These are phyloP conservation scores for Saturnia pavonia DNA, from an alignment of 2,888 invertebrate species.

Conservation along the genomic window DNA sequence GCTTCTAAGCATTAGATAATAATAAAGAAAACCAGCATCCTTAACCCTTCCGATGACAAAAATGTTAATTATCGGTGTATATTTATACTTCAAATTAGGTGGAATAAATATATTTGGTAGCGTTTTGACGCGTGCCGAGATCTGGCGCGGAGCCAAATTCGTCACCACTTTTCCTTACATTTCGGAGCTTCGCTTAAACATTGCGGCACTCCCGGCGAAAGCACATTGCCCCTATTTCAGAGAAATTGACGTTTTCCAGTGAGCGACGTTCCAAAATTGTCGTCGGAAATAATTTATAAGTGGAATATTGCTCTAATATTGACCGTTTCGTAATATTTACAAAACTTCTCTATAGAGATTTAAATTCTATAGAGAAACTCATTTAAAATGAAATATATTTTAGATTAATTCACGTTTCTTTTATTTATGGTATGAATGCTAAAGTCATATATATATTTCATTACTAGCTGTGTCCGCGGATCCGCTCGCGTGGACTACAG, in stretches of 20 bases:
- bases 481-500: no score
- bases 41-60: conserved; percentile 70
- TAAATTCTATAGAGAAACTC: not conserved
- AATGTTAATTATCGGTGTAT: conserved; percentile 68
- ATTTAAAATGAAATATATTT: not conserved
- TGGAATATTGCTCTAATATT: conserved; percentile 54
- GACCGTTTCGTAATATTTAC: conserved; percentile 15
- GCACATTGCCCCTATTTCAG: conserved; percentile 72
- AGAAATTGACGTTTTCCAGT: conserved; percentile 70
- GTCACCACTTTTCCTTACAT: conserved; percentile 61
- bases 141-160: conserved; percentile 65
- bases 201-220: conserved; percentile 51
- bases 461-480: not conserved
- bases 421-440: not conserved
- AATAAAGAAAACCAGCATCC: conserved; percentile 35
- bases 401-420: not conserved
- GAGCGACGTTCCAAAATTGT: conserved; percentile 58
- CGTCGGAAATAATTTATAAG: conserved; percentile 72
- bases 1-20: not conserved
- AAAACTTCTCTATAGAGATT: conserved; percentile 1
- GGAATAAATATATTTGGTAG: conserved; percentile 68
- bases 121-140: conserved; percentile 53
- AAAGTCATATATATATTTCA: not conserved
- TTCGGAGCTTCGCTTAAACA: conserved; percentile 55
- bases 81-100: conserved; percentile 69